A percentile compares a stretch with the other conserved stretches of the same genome.
Evolutionary conservation across 2,113 vertebrate genomes (phyloP).

Genomic region (Cacatua alba): DNA sequence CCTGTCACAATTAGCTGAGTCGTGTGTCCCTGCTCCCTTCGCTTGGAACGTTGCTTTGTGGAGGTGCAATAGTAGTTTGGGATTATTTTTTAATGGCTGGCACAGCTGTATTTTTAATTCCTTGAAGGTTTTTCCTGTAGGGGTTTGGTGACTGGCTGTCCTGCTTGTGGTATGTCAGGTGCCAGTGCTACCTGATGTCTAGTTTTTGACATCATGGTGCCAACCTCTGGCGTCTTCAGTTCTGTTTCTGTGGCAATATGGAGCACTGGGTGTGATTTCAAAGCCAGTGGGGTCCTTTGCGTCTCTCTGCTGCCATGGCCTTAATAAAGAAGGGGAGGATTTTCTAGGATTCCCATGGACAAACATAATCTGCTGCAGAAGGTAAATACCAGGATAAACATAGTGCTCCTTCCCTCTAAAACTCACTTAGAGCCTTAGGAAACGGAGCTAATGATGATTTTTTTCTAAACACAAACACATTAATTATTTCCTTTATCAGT

Average conservation of each 20-base stretch:
- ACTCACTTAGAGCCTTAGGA: background rate
- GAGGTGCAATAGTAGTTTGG: background rate
- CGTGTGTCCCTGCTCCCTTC: rapidly evolving
- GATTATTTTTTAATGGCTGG: background rate
- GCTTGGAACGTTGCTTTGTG: background rate
- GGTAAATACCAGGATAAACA: slow-evolving; percentile 31
- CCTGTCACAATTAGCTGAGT: background rate
- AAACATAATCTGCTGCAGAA: background rate
- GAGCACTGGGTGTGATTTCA: background rate
- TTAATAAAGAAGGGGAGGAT: background rate
- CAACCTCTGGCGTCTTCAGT: background rate
- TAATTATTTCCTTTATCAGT: background rate
- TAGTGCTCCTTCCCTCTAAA: background rate
- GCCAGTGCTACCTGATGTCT: background rate
- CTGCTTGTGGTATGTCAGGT: rapidly evolving
- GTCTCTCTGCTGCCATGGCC: background rate
- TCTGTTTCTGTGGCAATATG: background rate
- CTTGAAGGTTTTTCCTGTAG: background rate
- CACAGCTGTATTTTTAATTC: background rate
- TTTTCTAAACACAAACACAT: background rate
- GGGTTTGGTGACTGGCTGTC: background rate
- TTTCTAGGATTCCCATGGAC: slow-evolving; percentile 5
- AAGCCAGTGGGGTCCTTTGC: background rate
- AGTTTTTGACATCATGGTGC: background rate
- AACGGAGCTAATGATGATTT: background rate